These are phyloP conservation scores for Pachliopta kotzebuea DNA, from an alignment of 2,888 invertebrate species.

Conservation along the genomic window DNA sequence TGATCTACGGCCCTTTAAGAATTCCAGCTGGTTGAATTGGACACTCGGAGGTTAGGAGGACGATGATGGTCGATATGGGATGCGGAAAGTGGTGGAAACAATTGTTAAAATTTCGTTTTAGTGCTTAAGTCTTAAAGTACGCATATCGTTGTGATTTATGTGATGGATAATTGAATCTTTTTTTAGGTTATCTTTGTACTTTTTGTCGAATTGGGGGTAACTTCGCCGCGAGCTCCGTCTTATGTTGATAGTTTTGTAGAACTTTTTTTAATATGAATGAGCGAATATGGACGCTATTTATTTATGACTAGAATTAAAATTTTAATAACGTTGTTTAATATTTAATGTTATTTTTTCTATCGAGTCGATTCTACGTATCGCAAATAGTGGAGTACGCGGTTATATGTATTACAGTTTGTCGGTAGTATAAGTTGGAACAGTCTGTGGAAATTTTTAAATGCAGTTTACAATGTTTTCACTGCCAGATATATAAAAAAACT, in stretches of 20 bases:
- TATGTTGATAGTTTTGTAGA: constrained; percentile 58
- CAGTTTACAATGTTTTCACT: constrained; percentile 56
- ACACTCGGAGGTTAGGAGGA: background rate
- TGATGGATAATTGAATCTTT: constrained; percentile 58
- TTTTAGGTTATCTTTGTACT: constrained; percentile 65
- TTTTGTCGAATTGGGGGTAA: constrained; percentile 37
- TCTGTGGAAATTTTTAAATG: constrained; percentile 42
- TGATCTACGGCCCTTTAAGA: background rate
- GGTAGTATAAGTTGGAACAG: constrained; percentile 44
- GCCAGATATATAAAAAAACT: constrained; percentile 71
- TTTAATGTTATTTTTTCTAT: constrained; percentile 49
- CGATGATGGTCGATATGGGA: background rate
- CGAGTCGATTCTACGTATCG: constrained; percentile 46
- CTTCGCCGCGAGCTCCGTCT: constrained; percentile 63
- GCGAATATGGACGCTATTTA: constrained; percentile 64
- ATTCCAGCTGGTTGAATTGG: background rate
- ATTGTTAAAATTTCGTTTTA: constrained; percentile 57
- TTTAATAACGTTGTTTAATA: constrained; percentile 45
- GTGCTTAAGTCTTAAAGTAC: constrained; percentile 67
- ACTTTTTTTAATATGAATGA: constrained; percentile 33
- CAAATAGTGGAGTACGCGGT: constrained; percentile 40
- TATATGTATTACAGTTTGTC: constrained; percentile 51
- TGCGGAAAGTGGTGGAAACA: constrained; percentile 42
- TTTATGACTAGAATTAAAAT: constrained; percentile 53
- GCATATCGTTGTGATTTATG: constrained; percentile 73